Evolutionary conservation across 2,888 invertebrate genomes (phyloP).

Genomic region (Philereme transversata): DNA sequence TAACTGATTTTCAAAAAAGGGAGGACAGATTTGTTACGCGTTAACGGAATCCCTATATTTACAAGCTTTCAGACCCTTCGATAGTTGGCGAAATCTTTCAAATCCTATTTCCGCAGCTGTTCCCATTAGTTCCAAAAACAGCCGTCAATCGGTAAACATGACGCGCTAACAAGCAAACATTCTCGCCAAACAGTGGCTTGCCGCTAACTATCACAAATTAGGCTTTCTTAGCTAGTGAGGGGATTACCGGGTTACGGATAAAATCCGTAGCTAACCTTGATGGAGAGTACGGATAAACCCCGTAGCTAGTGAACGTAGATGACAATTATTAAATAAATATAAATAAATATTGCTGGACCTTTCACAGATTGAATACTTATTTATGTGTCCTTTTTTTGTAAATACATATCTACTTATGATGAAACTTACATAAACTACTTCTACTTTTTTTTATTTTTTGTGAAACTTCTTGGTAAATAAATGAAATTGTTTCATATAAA

Average conservation of each 20-base stretch:
- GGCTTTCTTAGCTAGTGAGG: slow-evolving; percentile 29
- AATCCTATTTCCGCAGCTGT: slow-evolving; percentile 26
- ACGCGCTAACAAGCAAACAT: slow-evolving; percentile 43
- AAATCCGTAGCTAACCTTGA: background rate
- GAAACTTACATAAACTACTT: no score
- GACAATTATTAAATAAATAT: no score
- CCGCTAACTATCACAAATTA: slow-evolving; percentile 40
- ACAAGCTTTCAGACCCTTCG: slow-evolving; percentile 11
- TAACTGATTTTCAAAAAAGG: no score
- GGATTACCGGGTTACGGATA: slow-evolving; percentile 11
- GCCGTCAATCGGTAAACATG: slow-evolving; percentile 36
- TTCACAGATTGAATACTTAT: no score
- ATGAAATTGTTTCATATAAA: no score
- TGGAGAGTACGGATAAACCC: background rate
- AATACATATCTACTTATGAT: no score
- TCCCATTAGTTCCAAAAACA: slow-evolving; percentile 35
- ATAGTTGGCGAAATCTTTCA: slow-evolving; percentile 20
- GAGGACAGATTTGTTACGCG: no score
- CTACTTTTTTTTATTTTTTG: no score
- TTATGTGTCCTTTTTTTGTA: no score
- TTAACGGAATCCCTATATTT: background rate
- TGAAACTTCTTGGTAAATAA: no score
- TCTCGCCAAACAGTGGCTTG: slow-evolving; percentile 39
- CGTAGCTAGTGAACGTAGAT: no score
- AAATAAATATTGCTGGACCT: no score